Conservation (phyloP, 2,797 vertebrate species). For the Artibeus lituratus region DNA sequence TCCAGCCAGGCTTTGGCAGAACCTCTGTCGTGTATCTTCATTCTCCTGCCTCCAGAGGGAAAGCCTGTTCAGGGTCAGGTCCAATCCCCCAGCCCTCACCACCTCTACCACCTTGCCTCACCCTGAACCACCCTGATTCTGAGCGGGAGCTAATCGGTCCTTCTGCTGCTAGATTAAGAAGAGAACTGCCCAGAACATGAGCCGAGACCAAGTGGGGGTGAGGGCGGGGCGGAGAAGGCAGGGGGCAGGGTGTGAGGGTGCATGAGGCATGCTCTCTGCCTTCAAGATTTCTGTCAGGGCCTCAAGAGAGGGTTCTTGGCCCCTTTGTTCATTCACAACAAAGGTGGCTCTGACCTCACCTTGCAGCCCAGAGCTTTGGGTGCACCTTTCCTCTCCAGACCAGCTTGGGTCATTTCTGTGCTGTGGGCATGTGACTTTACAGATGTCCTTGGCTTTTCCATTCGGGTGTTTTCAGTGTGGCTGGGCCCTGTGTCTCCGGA, state of each 20-base stretch:
- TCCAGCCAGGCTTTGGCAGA: not conserved
- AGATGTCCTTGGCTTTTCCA: not conserved
- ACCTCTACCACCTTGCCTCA: not conserved
- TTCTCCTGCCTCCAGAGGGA: not conserved
- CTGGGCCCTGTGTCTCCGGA: not conserved
- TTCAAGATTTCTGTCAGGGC: not conserved
- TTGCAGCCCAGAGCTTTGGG: not conserved
- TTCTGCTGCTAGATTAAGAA: not conserved
- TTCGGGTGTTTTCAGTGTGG: not conserved
- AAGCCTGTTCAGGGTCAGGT: not conserved
- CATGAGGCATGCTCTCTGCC: not conserved
- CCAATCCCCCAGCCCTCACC: not conserved
- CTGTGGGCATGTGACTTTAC: not conserved
- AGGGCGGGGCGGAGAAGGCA: not conserved
- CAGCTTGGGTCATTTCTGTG: rapidly evolving
- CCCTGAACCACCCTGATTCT: not conserved
- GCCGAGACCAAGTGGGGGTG: not conserved
- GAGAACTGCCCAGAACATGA: not conserved
- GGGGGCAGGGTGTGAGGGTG: rapidly evolving
- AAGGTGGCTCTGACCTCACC: not conserved
- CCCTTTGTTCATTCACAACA: not conserved
- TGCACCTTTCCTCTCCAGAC: too few species aligned
- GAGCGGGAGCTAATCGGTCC: not conserved
- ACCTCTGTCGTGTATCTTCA: not conserved
- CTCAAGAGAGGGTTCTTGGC: not conserved